phyloP scores from a whole-genome alignment of 2,797 vertebrate species.

The Neosilurus hyrtlii region DNA sequence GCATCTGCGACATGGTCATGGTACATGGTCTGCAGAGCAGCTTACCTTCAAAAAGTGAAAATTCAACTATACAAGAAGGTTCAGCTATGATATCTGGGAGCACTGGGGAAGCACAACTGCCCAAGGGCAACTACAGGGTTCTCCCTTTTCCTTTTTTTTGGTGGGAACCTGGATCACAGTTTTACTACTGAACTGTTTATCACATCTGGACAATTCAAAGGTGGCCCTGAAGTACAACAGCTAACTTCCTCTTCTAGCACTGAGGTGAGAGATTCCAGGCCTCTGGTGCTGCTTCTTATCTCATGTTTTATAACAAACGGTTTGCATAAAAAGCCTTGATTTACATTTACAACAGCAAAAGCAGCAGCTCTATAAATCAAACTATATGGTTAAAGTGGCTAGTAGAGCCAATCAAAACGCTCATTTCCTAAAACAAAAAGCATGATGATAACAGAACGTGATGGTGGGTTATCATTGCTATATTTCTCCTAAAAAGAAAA shows the following conservation, averaged over 20 bases:
- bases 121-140: conserved; percentile 29
- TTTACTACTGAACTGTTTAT: conserved; percentile 42
- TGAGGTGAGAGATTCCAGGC: conserved; percentile 46
- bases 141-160: conserved; percentile 16
- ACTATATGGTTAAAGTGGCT: background rate
- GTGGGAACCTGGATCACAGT: conserved; percentile 30
- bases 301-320: conserved; percentile 33
- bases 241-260: conserved; percentile 42
- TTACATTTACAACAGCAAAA: conserved; percentile 37
- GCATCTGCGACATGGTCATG: conserved; percentile 6
- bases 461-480: background rate
- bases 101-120: conserved; percentile 34
- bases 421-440: background rate
- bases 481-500: conserved; percentile 11
- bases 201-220: conserved; percentile 23
- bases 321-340: conserved; percentile 33
- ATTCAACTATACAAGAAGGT: conserved; percentile 24
- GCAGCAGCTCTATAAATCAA: conserved; percentile 30
- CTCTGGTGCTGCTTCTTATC: conserved; percentile 23
- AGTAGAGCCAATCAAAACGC: conserved; percentile 13
- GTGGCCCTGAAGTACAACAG: conserved; percentile 8
- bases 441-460: background rate
- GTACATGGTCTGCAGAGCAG: conserved; percentile 6
- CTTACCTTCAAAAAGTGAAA: background rate
- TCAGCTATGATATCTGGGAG: conserved; percentile 22